phyloP scores from a whole-genome alignment of 2,113 vertebrate species.

The Poecilia latipinna region DNA sequence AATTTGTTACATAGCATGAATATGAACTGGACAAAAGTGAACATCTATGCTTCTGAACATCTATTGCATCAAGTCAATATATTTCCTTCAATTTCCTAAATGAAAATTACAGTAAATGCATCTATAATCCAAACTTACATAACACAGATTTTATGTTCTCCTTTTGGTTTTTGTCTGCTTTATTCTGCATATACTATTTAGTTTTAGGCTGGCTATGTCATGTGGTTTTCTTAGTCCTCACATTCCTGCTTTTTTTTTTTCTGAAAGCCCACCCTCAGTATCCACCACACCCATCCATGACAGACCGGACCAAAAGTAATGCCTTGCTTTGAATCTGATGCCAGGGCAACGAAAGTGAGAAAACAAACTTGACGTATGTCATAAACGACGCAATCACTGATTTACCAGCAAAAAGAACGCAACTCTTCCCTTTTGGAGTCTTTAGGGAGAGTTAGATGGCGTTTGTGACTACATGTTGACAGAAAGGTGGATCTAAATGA shows the following conservation, averaged over 20 bases:
- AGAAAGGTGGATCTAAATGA: slow-evolving; percentile 18
- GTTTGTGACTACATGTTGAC: slow-evolving; percentile 16
- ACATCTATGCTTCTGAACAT: too few relatives aligned
- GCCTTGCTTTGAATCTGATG: slow-evolving; percentile 33
- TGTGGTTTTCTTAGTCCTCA: neutral
- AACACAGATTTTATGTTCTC: neutral
- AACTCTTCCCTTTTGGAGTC: neutral
- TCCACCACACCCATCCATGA: slow-evolving; percentile 1
- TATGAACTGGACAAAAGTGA: too few relatives aligned
- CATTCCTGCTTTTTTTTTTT: neutral
- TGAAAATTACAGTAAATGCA: neutral
- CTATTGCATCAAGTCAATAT: neutral
- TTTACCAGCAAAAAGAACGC: slow-evolving; percentile 32
- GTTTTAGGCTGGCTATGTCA: neutral
- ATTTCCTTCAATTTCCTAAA: neutral
- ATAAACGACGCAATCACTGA: slow-evolving; percentile 19
- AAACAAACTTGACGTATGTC: slow-evolving; percentile 40
- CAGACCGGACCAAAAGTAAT: slow-evolving; percentile 19
- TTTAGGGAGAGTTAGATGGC: slow-evolving; percentile 23
- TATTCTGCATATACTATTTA: neutral
- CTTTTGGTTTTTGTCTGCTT: neutral
- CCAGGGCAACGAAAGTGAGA: slow-evolving; percentile 18
- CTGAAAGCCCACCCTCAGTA: neutral
- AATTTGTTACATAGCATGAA: too few relatives aligned
- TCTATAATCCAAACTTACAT: neutral